Base-by-base conservation (phyloP, 2,888 invertebrate species). In the Lysandra bellargus region DNA sequence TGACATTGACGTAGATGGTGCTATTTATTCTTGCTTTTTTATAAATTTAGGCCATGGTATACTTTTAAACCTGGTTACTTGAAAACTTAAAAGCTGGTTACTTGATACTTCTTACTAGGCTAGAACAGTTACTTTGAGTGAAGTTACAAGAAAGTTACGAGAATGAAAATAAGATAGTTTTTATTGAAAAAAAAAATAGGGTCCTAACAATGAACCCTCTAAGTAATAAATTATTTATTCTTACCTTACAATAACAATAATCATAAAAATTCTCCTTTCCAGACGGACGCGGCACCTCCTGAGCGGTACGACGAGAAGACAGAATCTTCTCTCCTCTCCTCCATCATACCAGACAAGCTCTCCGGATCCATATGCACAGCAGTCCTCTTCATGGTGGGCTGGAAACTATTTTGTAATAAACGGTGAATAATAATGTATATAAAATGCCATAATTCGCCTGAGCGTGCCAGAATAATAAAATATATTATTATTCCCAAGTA, bases 321-420 rank as follows among this genome's bases (percentile, higher is more conserved):
- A 9, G 89, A 91, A 57, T 90, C 92, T 1, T 95, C 95, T 44
- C 89, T 96, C 80, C 91, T 96, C 82, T 95, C 95, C 0, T 95
- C 95, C 79, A 93, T 96, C 74, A 92, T 96, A 74, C 95, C 95
- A 72, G 93, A 95, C 83, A 95, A 95, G 82, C 86, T 95, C 23
- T 94, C 95, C 3, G 95, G 95, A 0, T 95, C 95, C 1, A 92
- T 95, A 79, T 96, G 96, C 90, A 96, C 96, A 3, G 96, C 96
- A 4, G 95, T 96, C 49, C 92, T 96, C 79, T 95, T 96, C 86
- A 92, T 96, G 88, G 92, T 96, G 4, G 96, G 96, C 14, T 96
- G 96, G 96, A 95, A 95, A 84, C 88, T 96, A 74, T 93, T 96
- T 82, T 89, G 92, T 4, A 95, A 93, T 80, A 91, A 95, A 82